These are phyloP conservation scores for Alectura lathami DNA, from an alignment of 2,113 vertebrate species.

Conservation along the genomic window DNA sequence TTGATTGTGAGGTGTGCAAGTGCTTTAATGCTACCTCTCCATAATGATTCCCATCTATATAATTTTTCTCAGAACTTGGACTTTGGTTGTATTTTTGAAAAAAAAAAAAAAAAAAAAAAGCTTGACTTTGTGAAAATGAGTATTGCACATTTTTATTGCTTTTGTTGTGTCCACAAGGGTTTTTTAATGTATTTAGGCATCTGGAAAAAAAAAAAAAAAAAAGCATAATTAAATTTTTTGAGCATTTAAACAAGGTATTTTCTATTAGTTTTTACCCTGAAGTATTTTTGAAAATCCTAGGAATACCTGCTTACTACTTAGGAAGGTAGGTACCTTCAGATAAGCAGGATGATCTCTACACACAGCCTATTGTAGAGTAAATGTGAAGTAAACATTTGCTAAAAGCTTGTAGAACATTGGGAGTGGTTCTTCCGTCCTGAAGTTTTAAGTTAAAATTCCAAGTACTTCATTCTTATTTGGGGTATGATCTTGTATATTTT, in stretches of 20 bases:
- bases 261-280: neutral
- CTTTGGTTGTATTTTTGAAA: neutral
- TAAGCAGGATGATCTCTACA: too few relatives aligned
- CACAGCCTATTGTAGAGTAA: neutral
- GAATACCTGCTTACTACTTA: neutral
- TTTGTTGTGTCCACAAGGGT: neutral
- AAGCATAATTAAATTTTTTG: accelerated
- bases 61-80: neutral
- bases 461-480: neutral
- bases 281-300: neutral
- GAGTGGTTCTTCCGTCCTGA: neutral
- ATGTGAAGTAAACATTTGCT: neutral
- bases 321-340: neutral
- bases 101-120: neutral
- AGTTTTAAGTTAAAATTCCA: neutral
- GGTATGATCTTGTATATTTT: neutral
- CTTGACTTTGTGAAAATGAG: neutral
- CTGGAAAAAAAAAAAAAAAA: neutral
- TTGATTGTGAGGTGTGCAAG: neutral
- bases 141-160: neutral
- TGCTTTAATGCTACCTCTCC: accelerated
- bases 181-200: neutral
- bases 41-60: accelerated
- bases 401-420: accelerated
- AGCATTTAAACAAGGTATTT: neutral